These are phyloP conservation scores for Galaxias olidus DNA, from an alignment of 2,797 vertebrate species.

Conservation along the genomic window DNA sequence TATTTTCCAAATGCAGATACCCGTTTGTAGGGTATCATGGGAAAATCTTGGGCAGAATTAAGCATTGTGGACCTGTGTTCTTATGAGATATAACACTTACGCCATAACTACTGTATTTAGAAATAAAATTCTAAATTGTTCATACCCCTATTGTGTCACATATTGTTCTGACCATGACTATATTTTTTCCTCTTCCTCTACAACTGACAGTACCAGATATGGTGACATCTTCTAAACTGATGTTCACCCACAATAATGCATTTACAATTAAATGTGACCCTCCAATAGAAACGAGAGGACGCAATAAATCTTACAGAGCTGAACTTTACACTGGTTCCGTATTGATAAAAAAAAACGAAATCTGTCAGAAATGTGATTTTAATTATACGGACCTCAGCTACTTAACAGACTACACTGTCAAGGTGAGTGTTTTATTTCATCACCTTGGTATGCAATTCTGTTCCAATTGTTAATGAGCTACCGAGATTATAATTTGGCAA, in stretches of 20 bases:
- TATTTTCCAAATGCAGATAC: background rate
- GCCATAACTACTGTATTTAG: too few species aligned
- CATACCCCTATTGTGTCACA: background rate
- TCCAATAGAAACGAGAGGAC: fast-evolving
- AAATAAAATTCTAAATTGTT: too few species aligned
- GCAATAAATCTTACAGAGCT: fast-evolving
- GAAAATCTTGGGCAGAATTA: too few species aligned
- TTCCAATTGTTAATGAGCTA: too few species aligned
- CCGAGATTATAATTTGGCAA: too few species aligned
- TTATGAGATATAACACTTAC: too few species aligned
- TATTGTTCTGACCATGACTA: background rate
- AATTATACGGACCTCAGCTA: slow-evolving; percentile 53
- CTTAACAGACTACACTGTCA: slow-evolving; percentile 34
- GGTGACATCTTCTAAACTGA: background rate
- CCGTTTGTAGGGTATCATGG: too few species aligned
- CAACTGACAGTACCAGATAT: background rate
- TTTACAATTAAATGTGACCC: background rate
- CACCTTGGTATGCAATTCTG: background rate
- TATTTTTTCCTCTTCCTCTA: background rate
- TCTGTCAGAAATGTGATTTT: background rate
- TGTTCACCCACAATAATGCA: slow-evolving; percentile 9
- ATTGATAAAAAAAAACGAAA: fast-evolving
- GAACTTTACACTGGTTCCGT: fast-evolving
- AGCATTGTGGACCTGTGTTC: too few species aligned
- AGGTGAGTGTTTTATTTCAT: slow-evolving; percentile 53